Percentiles rank a stretch among this genome's conserved stretches.
phyloP scores from a whole-genome alignment of 1,140 invertebrate species.

The Lordiphosa mommai region DNA sequence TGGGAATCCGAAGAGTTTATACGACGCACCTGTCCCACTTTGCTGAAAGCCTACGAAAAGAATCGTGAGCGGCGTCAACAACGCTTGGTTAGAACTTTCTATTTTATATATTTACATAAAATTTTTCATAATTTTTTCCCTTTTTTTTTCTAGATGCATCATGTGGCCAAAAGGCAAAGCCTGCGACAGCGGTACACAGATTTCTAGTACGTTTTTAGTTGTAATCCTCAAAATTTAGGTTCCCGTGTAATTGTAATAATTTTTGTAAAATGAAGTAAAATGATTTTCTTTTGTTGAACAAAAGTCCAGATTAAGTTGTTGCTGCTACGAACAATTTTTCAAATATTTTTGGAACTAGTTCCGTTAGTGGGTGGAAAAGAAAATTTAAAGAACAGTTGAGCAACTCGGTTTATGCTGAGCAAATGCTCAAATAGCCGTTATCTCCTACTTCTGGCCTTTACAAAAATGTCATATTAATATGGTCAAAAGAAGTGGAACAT shows the following conservation, averaged over 20 bases:
- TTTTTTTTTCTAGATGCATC: slow-evolving; percentile 52
- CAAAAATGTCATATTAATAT: too few relatives aligned
- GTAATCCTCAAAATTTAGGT: slow-evolving; percentile 50
- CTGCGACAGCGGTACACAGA: slow-evolving; percentile 70
- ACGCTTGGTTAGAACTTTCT: slow-evolving; percentile 38
- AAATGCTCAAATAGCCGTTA: too few relatives aligned
- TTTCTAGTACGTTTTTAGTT: slow-evolving; percentile 57
- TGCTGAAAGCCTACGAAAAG: slow-evolving; percentile 59
- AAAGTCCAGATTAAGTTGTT: slow-evolving; percentile 16
- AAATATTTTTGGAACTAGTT: background rate
- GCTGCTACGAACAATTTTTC: background rate
- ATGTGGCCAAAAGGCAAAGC: slow-evolving; percentile 67
- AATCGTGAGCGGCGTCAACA: slow-evolving; percentile 63
- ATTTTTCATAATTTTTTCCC: background rate
- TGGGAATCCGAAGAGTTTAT: slow-evolving; percentile 68
- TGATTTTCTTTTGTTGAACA: slow-evolving; percentile 72
- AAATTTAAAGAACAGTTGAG: too few relatives aligned
- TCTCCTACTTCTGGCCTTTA: too few relatives aligned
- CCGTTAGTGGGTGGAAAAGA: too few relatives aligned
- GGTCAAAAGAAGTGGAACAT: too few relatives aligned
- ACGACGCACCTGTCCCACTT: slow-evolving; percentile 47
- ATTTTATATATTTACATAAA: background rate
- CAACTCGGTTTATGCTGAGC: too few relatives aligned
- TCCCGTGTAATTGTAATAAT: slow-evolving; percentile 63
- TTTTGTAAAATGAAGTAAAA: slow-evolving; percentile 74